phyloP scores from a whole-genome alignment of 2,113 vertebrate species.

The Myotis davidii region DNA sequence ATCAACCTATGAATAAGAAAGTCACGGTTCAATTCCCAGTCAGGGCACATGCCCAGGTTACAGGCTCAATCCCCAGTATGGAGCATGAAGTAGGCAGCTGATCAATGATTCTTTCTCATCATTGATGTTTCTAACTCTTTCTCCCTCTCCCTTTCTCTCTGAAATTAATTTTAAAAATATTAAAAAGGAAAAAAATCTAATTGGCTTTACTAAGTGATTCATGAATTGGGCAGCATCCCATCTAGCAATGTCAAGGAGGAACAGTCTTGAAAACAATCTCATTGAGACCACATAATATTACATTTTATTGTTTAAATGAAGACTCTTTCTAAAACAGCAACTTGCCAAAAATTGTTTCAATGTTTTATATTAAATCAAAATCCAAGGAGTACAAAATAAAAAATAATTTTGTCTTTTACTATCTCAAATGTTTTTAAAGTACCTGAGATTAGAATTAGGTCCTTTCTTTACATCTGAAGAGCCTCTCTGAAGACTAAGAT shows the following conservation, averaged over 20 bases:
- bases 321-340: background rate
- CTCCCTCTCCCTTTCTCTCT: no score
- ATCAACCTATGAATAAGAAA: no score
- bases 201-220: background rate
- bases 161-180: no score
- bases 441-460: background rate
- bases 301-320: slow-evolving; percentile 16
- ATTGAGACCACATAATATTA: background rate
- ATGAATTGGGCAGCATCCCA: background rate
- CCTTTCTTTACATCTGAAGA: background rate
- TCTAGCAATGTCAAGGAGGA: background rate
- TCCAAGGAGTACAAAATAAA: background rate
- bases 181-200: background rate
- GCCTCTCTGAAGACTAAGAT: background rate
- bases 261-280: slow-evolving; percentile 12
- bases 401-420: slow-evolving; percentile 21
- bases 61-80: no score
- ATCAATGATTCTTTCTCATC: no score
- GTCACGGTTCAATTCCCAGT: no score
- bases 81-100: no score
- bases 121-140: no score
- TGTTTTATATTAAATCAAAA: slow-evolving; percentile 23
- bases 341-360: background rate
- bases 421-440: slow-evolving; percentile 32
- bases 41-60: no score